Conservation (phyloP, 2,113 vertebrate genomes). For the Raphicerus campestris region DNA sequence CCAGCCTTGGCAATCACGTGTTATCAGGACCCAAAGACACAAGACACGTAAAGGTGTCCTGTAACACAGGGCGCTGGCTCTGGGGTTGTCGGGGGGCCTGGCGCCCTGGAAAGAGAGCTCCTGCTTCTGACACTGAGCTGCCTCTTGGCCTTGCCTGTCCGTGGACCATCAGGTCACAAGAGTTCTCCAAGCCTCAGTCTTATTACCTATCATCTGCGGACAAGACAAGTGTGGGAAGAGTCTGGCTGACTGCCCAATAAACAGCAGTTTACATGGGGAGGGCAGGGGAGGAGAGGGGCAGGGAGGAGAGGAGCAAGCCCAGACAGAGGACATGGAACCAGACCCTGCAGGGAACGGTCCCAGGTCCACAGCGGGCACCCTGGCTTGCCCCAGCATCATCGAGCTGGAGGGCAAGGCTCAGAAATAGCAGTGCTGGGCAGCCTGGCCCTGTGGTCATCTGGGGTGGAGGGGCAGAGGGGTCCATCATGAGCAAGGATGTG, state of each 20-base stretch:
- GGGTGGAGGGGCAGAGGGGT: no score
- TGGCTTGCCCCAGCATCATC: rapidly evolving
- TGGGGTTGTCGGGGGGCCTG: neutral
- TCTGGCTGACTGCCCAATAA: neutral
- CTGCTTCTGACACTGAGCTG: neutral
- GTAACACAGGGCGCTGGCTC: neutral
- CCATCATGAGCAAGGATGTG: no score
- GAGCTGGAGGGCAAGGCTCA: neutral
- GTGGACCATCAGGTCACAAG: neutral
- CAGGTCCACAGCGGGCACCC: neutral
- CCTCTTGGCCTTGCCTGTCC: neutral
- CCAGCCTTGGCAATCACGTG: rapidly evolving
- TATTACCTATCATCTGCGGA: neutral
- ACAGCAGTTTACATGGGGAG: rapidly evolving
- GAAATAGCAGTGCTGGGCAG: neutral
- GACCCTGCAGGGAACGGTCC: neutral
- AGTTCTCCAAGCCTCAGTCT: neutral
- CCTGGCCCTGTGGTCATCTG: rapidly evolving
- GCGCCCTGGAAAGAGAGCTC: neutral
- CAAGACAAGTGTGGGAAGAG: neutral
- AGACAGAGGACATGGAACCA: neutral
- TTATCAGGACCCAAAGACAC: neutral
- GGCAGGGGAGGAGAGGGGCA: neutral
- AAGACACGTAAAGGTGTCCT: neutral
- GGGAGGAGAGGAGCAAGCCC: neutral